Conservation (phyloP, 2,888 invertebrate genomes). For the Tachina grossa region DNA sequence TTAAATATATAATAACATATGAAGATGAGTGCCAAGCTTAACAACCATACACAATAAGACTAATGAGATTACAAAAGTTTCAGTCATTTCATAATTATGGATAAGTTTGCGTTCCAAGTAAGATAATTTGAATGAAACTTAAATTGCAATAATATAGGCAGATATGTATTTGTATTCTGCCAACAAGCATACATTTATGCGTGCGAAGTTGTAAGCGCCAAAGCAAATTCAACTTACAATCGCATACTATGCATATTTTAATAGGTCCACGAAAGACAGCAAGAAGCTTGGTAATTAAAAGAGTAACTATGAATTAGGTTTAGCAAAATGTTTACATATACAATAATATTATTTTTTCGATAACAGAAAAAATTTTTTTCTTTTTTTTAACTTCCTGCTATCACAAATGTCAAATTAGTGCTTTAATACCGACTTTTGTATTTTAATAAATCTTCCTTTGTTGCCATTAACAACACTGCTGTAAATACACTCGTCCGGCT, state of each 20-base stretch:
- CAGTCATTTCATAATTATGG: slow-evolving; percentile 60
- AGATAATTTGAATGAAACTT: slow-evolving; percentile 20
- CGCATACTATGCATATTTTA: background rate
- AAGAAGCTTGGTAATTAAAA: background rate
- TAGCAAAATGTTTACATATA: too few species aligned
- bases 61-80: slow-evolving; percentile 64
- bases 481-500: too few species aligned
- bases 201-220: background rate
- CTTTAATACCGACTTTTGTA: too few species aligned
- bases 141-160: background rate
- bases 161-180: background rate
- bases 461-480: too few species aligned
- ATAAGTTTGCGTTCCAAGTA: slow-evolving; percentile 42
- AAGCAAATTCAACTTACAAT: background rate
- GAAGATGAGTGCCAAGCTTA: slow-evolving; percentile 54
- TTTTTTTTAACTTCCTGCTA: too few species aligned
- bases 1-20: slow-evolving; percentile 59
- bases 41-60: slow-evolving; percentile 59
- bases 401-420: too few species aligned
- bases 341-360: too few species aligned
- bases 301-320: too few species aligned
- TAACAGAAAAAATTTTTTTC: too few species aligned
- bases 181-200: background rate
- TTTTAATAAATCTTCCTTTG: too few species aligned
- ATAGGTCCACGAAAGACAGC: background rate